Evolutionary conservation across 2,113 vertebrate species (phyloP), one percentile per base, ranked within the genome.

Genomic region (Acrocephalus kingi): DNA sequence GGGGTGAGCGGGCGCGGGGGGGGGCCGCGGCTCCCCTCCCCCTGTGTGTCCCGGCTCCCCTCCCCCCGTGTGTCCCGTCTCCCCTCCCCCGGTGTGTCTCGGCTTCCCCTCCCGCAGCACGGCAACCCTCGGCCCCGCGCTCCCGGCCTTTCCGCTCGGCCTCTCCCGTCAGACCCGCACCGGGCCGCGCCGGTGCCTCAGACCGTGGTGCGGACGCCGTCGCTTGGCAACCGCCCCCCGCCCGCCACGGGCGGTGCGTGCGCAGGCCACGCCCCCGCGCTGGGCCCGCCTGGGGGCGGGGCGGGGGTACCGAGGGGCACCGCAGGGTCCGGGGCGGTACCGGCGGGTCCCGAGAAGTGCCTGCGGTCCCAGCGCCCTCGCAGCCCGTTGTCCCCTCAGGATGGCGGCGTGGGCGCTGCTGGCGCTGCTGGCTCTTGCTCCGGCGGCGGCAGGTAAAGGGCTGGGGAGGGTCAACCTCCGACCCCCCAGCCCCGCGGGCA

Each of bases 391-490:
- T 37, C 3, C 46, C n/a, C 30, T 10, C 74, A 18, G 67, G 56
- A 90, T 90, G 92, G 77, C 71, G 77, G 35, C 72, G 24, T 73
- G 72, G 72, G 48, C 15, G 49, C 72, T 83, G 66, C 66, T 87
- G 75, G 75, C 43, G 41, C 51, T 80, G 58, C 67, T 80, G 83
- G 83, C 54, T 43, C 48, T 84, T 88, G 77, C 72, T 54, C 88
- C 78, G 37, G 54, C 41, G 33, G 84, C 61, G 3, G 78, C 88
- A 94, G 88, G 88, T 88, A 91, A 91, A 33, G 78, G 43, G 55
- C 54, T 21, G 52, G 35, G n/a, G 6, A 18, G 6, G 16, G 21
- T 22, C 86, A 51, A 7, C 7, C 30, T 49, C 22, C 14, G 33
- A 6, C 4, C 63, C 31, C 12, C 17, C 76, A 6, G 56, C 62